Percentiles rank a stretch among this genome's conserved stretches.
Conservation (phyloP, 1,140 invertebrate species). For the Plectus sambesii region DNA sequence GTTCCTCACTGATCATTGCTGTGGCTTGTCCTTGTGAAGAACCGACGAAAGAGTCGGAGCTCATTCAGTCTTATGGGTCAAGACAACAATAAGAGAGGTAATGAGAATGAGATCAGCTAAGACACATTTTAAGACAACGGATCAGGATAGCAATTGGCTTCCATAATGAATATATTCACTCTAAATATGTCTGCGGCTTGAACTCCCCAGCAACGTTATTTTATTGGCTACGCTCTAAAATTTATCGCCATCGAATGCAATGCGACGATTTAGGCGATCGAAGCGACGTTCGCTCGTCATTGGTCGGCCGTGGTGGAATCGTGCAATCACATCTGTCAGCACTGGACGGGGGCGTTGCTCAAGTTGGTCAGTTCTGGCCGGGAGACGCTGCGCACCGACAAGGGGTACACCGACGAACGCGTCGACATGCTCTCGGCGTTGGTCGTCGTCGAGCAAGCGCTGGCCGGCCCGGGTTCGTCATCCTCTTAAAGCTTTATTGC, state of each 20-base stretch:
- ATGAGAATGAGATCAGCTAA: constrained; percentile 57
- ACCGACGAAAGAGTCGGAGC: constrained; percentile 12
- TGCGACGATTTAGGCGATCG: too few species aligned
- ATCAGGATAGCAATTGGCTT: constrained; percentile 53
- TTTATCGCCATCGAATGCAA: too few species aligned
- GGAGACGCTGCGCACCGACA: constrained; percentile 51
- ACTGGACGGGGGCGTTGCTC: constrained; percentile 58
- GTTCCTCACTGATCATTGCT: constrained; percentile 1
- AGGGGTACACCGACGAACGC: constrained; percentile 55
- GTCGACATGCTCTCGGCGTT: constrained; percentile 61
- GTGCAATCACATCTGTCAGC: constrained; percentile 58
- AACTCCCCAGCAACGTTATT: too few species aligned
- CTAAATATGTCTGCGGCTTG: too few species aligned
- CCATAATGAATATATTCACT: constrained; percentile 50
- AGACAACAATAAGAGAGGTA: too few species aligned
- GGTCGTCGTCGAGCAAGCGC: constrained; percentile 59
- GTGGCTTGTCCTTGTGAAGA: constrained; percentile 1
- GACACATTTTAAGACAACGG: constrained; percentile 56
- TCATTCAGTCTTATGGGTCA: constrained; percentile 13
- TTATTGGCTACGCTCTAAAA: too few species aligned
- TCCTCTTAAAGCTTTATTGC: constrained; percentile 49
- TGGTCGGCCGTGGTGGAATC: constrained; percentile 54
- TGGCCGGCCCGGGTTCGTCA: constrained; percentile 56
- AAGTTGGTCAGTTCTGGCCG: constrained; percentile 53
- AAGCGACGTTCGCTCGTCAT: too few species aligned